Conservation (phyloP, 2,888 invertebrate species). For the Sepiola atlantica region DNA sequence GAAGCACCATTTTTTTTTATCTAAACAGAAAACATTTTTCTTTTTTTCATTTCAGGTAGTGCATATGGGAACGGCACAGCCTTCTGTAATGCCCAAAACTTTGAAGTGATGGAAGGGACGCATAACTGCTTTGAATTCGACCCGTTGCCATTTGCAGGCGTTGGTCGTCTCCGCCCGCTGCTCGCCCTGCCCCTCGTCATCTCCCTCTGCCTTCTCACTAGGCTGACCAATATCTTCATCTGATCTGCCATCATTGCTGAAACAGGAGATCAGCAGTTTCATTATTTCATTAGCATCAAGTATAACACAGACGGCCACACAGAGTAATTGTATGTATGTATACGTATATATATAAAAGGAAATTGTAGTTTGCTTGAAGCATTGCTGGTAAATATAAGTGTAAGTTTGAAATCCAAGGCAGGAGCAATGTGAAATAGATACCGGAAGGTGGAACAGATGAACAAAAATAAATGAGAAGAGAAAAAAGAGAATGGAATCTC, state of each 20-base stretch:
- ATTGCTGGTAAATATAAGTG: no score
- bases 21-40: neutral
- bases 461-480: no score
- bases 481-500: no score
- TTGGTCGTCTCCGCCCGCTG: neutral
- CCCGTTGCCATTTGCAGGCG: slow-evolving; percentile 69
- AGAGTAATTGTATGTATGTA: neutral
- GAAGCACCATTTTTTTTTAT: neutral
- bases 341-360: no score
- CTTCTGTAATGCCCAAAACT: slow-evolving; percentile 74
- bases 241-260: neutral
- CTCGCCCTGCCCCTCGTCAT: neutral
- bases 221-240: neutral
- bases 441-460: no score
- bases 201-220: neutral
- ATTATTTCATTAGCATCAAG: neutral
- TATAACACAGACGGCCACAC: slow-evolving; percentile 38
- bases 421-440: no score
- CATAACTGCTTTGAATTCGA: slow-evolving; percentile 73
- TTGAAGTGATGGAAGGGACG: slow-evolving; percentile 70
- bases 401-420: no score
- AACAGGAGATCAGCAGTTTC: neutral
- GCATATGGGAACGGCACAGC: slow-evolving; percentile 67
- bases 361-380: no score
- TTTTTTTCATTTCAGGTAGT: slow-evolving; percentile 59